phyloP scores from a whole-genome alignment of 2,113 vertebrate genomes.

The Proterorhinus semilunaris region DNA sequence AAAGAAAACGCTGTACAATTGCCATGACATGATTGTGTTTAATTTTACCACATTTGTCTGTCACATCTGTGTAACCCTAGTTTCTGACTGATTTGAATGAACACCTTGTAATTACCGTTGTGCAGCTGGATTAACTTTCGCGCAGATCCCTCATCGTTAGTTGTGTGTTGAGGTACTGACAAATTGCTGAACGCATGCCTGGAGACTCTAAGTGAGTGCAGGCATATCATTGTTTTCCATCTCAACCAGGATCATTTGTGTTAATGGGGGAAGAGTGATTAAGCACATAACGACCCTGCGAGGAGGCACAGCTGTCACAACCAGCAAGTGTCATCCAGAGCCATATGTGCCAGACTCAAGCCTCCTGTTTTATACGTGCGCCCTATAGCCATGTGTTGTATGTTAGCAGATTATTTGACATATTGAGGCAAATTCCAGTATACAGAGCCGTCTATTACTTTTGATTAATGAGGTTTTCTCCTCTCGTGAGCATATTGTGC shows the following conservation, averaged over 20 bases:
- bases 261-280: conserved; percentile 99
- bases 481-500: conserved; percentile 75
- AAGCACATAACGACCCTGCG: conserved; percentile 95
- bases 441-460: conserved; percentile 64
- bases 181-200: conserved; percentile 78
- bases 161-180: conserved; percentile 66
- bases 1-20: background rate
- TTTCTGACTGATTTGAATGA: conserved; percentile 60
- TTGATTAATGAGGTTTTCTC: conserved; percentile 73
- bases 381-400: conserved; percentile 69
- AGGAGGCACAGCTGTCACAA: conserved; percentile 98
- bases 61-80: conserved; percentile 17
- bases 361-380: conserved; percentile 84
- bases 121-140: conserved; percentile 73
- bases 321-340: conserved; percentile 89
- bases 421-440: conserved; percentile 44
- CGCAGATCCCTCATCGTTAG: conserved; percentile 79
- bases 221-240: conserved; percentile 77
- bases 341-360: conserved; percentile 88
- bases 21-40: background rate
- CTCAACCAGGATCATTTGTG: conserved; percentile 94
- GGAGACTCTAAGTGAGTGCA: conserved; percentile 71
- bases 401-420: background rate
- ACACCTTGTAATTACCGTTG: conserved; percentile 66
- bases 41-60: background rate